Conservation (phyloP, 1,140 invertebrate genomes). For the Adoxophyes honmai region DNA sequence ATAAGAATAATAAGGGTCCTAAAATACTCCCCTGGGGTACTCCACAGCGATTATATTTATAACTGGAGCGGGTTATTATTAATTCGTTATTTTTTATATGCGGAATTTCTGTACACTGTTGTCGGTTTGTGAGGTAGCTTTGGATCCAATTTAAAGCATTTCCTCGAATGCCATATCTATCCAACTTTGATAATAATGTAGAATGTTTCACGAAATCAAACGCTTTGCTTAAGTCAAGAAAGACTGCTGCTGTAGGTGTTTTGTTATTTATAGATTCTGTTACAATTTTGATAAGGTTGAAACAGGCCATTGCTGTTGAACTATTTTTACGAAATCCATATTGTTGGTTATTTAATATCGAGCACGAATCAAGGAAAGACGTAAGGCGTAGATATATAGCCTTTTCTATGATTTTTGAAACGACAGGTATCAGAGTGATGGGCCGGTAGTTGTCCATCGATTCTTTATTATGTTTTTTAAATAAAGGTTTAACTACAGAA, state of each 20-base stretch:
- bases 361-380: neutral
- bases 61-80: neutral
- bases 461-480: neutral
- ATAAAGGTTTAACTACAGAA: neutral
- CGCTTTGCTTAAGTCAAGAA: neutral
- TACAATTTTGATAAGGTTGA: neutral
- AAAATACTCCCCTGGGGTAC: slow-evolving; percentile 1
- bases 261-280: neutral
- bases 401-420: neutral
- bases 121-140: neutral
- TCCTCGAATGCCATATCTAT: neutral
- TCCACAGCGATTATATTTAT: neutral
- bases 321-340: neutral
- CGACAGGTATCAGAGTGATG: neutral
- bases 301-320: neutral
- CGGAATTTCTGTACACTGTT: neutral
- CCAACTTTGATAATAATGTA: neutral
- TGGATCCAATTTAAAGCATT: neutral
- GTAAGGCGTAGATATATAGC: neutral
- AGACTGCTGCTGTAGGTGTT: neutral
- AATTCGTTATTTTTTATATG: neutral
- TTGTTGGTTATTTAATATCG: neutral
- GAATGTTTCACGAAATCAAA: neutral
- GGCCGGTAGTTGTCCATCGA: neutral
- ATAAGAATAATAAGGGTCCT: neutral